phyloP scores from a whole-genome alignment of 2,888 invertebrate genomes.

The Caenorhabditis sulstoni region DNA sequence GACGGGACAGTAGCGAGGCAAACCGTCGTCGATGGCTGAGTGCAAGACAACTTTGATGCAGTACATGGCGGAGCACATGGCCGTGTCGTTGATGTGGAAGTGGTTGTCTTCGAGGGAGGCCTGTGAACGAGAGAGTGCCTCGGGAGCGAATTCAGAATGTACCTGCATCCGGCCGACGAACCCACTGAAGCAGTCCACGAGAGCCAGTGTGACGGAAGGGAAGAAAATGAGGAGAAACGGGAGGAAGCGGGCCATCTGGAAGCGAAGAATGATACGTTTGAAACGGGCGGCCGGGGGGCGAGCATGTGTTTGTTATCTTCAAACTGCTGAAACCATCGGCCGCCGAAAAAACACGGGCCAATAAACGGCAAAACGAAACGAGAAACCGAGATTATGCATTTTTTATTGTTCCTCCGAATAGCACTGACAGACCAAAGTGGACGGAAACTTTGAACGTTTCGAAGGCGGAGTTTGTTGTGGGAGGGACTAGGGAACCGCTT shows the following conservation, averaged over 20 bases:
- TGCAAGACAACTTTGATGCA: constrained; percentile 71
- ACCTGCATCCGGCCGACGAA: constrained; percentile 71
- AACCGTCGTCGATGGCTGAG: constrained; percentile 67
- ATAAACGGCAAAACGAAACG: constrained; percentile 27
- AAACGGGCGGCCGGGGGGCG: constrained; percentile 5
- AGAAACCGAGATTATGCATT: constrained; percentile 8
- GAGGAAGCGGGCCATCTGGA: constrained; percentile 32
- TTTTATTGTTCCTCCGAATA: constrained; percentile 2
- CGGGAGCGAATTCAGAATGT: neutral
- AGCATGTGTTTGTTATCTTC: constrained; percentile 53
- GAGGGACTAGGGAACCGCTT: too few species aligned
- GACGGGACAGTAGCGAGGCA: neutral
- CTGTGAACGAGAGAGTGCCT: constrained; percentile 42
- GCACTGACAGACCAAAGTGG: neutral
- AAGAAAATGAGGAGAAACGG: constrained; percentile 26
- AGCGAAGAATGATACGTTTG: constrained; percentile 5
- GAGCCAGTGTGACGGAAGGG: constrained; percentile 40
- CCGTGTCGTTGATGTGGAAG: constrained; percentile 64
- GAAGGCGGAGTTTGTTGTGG: constrained; percentile 2
- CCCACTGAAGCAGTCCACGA: constrained; percentile 68
- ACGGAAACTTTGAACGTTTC: neutral
- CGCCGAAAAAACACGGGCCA: constrained; percentile 26
- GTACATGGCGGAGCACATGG: constrained; percentile 66
- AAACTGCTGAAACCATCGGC: constrained; percentile 38
- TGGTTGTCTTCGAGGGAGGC: constrained; percentile 54